Base-by-base conservation (phyloP, 2,888 invertebrate species). In the Idaea biselata region DNA sequence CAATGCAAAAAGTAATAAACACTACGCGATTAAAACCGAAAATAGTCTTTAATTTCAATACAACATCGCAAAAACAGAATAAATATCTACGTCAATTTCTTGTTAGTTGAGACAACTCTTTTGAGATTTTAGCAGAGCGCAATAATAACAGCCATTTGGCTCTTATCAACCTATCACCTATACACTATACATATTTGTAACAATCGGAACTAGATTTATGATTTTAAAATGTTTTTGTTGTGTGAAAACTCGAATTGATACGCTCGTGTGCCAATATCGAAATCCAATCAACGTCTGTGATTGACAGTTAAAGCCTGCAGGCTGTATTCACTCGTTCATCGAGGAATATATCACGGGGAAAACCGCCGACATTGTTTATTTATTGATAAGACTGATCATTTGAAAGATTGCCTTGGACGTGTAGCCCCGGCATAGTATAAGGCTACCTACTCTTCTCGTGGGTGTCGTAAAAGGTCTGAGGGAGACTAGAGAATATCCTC, bases 271-370 rank as follows among this genome's bases (percentile, higher is more conserved):
- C 77, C 85, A 83, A 87, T 86, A 86, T 81, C 79, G 81, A 80
- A 89, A 88, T 86, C 86, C 88, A 89, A 89, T 88, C 88, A 87
- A 80, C 80, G 82, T 73, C 76, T 70, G 81, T 86, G 88, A 88
- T 86, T 86, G 87, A 88, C 88, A 84, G 82, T 76, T 80, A 80
- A 80, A 78, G 75, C 77, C 73, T 73, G 68, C 73, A 74, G 72
- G 73, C 44, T 2, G 44, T 44, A 44, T 44, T 44, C 44, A 44
- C 44, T 44, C 44, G 44, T 44, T 3, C 44, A 14, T 44, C 14
- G 44, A 44, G 44, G 44, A 44, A 44, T 44, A 44, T 44, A 44
- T 44, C 14, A 44, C 44, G 8, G 11, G 44, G 44, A 44, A 44
- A 44, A 44, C 44, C 44, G 44, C 44, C 8, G 44, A 44, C 14